phyloP scores from a whole-genome alignment of 1,140 invertebrate species.

The Dermatophagoides farinae region DNA sequence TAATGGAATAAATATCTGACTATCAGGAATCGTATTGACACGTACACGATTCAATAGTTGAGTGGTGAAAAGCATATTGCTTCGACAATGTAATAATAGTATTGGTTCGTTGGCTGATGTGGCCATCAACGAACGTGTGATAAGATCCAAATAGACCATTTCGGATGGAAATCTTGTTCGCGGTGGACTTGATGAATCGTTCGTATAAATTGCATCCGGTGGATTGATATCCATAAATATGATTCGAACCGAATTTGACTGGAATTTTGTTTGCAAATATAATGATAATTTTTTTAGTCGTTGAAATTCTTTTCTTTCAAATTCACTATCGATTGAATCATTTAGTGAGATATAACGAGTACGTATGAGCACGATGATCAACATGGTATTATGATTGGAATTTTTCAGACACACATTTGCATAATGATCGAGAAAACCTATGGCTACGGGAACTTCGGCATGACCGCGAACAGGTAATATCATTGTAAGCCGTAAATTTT shows the following conservation, averaged over 20 bases:
- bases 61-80: constrained; percentile 41
- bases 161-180: constrained; percentile 24
- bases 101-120: constrained; percentile 28
- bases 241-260: constrained; percentile 42
- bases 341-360: background rate
- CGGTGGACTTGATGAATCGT: constrained; percentile 13
- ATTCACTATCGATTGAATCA: constrained; percentile 12
- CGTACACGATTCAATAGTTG: constrained; percentile 61
- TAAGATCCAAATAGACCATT: constrained; percentile 46
- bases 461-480: constrained; percentile 39
- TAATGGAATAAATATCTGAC: constrained; percentile 57
- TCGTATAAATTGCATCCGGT: background rate
- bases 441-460: constrained; percentile 29
- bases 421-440: constrained; percentile 47
- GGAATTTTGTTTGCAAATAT: constrained; percentile 36
- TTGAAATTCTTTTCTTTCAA: constrained; percentile 31
- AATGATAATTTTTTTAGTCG: constrained; percentile 39
- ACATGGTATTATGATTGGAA: constrained; percentile 50
- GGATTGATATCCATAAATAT: constrained; percentile 39
- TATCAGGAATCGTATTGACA: constrained; percentile 60
- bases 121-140: constrained; percentile 40
- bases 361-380: constrained; percentile 33
- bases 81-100: constrained; percentile 40
- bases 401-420: constrained; percentile 45
- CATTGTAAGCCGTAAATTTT: constrained; percentile 55